Conservation (phyloP, 2,113 vertebrate genomes). For the Mirza zaza region DNA sequence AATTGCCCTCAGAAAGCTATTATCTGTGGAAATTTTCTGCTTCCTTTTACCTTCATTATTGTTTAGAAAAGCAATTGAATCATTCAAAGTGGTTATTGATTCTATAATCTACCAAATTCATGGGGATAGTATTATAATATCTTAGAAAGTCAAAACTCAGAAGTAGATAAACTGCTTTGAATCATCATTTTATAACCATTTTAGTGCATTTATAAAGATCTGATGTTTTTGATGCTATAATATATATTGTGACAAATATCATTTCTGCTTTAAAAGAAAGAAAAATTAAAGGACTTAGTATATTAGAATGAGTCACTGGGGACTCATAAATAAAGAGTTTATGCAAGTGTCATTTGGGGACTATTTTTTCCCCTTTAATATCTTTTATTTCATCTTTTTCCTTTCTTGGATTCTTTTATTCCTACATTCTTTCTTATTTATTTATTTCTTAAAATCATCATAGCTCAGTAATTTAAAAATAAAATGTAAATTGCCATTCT, state of each 20-base stretch:
- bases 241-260: not conserved
- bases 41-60: slow-evolving; percentile 40
- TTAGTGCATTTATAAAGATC: slow-evolving; percentile 6
- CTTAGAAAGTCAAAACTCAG: slow-evolving; percentile 62
- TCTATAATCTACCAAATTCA: not conserved
- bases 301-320: not conserved
- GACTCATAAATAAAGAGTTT: not conserved
- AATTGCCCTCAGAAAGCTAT: not conserved
- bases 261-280: slow-evolving; percentile 11
- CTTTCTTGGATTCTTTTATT: not conserved
- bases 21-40: not conserved
- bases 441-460: not conserved
- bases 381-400: not conserved
- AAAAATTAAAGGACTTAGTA: not conserved
- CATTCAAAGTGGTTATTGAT: not conserved
- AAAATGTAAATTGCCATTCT: not conserved
- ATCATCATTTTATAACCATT: not conserved
- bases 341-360: not conserved
- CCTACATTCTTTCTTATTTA: not conserved
- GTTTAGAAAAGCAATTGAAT: slow-evolving; percentile 31
- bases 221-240: slow-evolving; percentile 32
- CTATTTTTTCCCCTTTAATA: not conserved
- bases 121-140: not conserved
- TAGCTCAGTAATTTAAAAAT: not conserved
- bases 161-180: slow-evolving; percentile 51